Evolutionary conservation across 2,888 invertebrate genomes (phyloP), one percentile per base, ranked within the genome.

Genomic region (Hofmannophila pseudospretella): DNA sequence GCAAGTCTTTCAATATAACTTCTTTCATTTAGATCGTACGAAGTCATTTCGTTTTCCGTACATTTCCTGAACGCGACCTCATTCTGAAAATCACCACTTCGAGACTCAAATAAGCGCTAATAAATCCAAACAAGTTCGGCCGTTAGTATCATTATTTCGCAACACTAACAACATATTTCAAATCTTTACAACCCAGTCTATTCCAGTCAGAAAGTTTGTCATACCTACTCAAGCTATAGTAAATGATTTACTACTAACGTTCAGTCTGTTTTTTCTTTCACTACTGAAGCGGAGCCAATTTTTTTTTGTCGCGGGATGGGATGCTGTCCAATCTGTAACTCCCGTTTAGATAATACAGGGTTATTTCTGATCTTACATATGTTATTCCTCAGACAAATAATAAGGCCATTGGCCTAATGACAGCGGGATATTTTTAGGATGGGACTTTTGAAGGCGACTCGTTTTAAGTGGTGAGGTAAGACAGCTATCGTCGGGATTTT

Each of bases 391-490:
- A 80, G 76, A 73, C 71, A 65, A 74, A 81, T 84, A 81, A 82
- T 84, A 82, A 80, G 84, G 85, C 78, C 85, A 73, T 80, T 84
- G 85, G 80, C 85, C 85, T 82, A 82, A 84, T 82, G 85, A 84
- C 84, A 81, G 79, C 40, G 52, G 8, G 32, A 26, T 38, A 36
- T 36, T 60, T 64, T 65, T 61, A 60, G 76, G 66, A 42, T 38
- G 67, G 53, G 59, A 66, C 69, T 70, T 71, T 72, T 74, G 67
- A 67, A 71, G 67, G 65, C 69, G 73, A 73, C 68, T 62, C 57
- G 56, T 60, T 62, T 54, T 62, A 63, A 71, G 61, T 65, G 59
- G 49, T 47, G 58, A 58, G 47, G 61, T 58, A 57, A 56, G 48
- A 56, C 42, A 26, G 26, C 41, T 47, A 47, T 47, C 47, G 43